Evolutionary conservation across 1,140 invertebrate genomes (phyloP).

Genomic region (Eumaeus atala): DNA sequence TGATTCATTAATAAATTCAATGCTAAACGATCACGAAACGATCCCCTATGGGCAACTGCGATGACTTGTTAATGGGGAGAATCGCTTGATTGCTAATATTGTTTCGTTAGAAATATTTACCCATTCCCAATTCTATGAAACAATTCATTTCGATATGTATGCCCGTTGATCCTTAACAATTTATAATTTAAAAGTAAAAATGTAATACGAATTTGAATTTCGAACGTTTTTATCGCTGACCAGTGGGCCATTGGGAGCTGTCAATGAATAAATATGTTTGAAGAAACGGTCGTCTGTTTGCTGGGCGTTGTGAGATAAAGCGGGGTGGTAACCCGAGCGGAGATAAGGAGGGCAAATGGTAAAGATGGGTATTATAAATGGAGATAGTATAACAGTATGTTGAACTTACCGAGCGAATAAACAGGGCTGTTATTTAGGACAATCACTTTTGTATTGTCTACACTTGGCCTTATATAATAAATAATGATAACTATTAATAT

Average conservation of each 20-base stretch:
- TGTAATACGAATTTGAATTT: neutral
- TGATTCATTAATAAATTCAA: conserved; percentile 54
- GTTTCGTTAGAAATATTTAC: neutral
- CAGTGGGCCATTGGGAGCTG: conserved; percentile 19
- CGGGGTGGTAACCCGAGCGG: conserved; percentile 49
- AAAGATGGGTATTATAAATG: conserved; percentile 54
- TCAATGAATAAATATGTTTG: conserved; percentile 51
- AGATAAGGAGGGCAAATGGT: conserved; percentile 55
- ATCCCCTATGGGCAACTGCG: conserved; percentile 15
- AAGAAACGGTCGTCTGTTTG: conserved; percentile 43
- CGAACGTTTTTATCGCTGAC: neutral
- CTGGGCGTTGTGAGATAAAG: conserved; percentile 48
- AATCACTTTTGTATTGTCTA: conserved; percentile 32
- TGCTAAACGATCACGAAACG: conserved; percentile 41
- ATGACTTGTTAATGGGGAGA: conserved; percentile 2
- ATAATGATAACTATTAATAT: conserved; percentile 12
- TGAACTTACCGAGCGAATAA: conserved; percentile 47
- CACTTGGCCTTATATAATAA: conserved; percentile 32
- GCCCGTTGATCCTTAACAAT: neutral
- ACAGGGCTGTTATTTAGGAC: conserved; percentile 26
- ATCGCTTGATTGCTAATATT: neutral
- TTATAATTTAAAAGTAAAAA: neutral
- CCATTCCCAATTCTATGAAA: neutral
- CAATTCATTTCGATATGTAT: neutral
- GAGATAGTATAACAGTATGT: conserved; percentile 48